Conservation (phyloP, 2,797 vertebrate species). For the Poeciliopsis paucimaculata region DNA sequence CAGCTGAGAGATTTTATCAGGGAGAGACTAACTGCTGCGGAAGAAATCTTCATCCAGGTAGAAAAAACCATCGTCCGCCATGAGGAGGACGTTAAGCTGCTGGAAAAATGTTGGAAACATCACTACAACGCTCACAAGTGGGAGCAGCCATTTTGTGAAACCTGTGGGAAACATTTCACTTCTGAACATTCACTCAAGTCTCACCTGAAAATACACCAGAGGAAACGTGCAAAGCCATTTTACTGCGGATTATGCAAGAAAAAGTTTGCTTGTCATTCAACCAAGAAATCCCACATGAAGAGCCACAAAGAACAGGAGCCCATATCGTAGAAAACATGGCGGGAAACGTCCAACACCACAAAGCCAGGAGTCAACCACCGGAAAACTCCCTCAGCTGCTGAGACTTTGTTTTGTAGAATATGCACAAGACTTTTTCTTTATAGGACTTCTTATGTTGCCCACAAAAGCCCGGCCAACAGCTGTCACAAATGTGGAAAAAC, state of each 20-base stretch:
- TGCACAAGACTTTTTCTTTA: background rate
- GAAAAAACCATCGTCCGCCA: background rate
- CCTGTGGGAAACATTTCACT: background rate
- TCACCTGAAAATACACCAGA: background rate
- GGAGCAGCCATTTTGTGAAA: conserved; percentile 1
- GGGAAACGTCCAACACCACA: background rate
- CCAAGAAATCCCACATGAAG: background rate
- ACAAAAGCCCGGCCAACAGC: background rate
- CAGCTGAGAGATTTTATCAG: conserved; percentile 5
- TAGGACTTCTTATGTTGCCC: background rate
- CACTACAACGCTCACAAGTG: background rate
- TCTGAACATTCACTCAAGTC: background rate
- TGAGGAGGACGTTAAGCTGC: background rate
- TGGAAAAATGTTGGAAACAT: background rate
- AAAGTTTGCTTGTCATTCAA: background rate
- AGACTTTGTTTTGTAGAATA: background rate
- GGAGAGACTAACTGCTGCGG: conserved; percentile 7
- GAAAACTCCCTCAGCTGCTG: background rate
- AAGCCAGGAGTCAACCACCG: background rate
- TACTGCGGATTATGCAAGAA: background rate
- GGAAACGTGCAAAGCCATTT: background rate
- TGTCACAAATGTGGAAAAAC: background rate
- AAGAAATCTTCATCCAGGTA: background rate
- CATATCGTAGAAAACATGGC: background rate
- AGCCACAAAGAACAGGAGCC: background rate